These are phyloP conservation scores for Cerastis leucographa DNA, from an alignment of 2,888 invertebrate genomes.

Conservation along the genomic window DNA sequence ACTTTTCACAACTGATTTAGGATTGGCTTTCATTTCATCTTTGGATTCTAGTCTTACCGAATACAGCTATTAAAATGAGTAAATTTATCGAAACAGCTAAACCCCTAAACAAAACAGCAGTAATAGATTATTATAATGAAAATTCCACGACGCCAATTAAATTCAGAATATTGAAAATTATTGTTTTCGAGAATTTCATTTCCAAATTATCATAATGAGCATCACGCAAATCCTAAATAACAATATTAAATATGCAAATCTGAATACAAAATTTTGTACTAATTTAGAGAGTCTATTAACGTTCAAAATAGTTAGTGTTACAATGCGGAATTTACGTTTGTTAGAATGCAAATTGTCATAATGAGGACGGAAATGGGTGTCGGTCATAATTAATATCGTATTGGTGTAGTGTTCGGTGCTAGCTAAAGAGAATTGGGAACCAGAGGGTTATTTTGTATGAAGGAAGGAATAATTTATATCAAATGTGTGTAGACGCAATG, in stretches of 20 bases:
- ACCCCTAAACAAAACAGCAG: neutral
- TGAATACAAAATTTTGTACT: constrained; percentile 51
- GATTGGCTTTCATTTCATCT: neutral
- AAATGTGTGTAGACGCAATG: neutral
- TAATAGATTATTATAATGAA: neutral
- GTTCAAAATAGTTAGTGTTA: constrained; percentile 69
- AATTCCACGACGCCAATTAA: neutral
- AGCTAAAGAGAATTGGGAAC: constrained; percentile 17
- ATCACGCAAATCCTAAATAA: constrained; percentile 53
- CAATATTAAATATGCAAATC: constrained; percentile 58
- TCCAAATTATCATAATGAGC: constrained; percentile 46
- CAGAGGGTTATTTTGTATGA: neutral
- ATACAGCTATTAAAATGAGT: neutral
- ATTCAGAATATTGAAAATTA: constrained; percentile 41
- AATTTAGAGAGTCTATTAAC: constrained; percentile 56
- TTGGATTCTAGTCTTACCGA: neutral
- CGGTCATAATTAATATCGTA: constrained; percentile 76
- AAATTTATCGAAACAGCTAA: neutral
- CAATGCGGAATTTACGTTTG: constrained; percentile 71
- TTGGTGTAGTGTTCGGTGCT: constrained; percentile 30
- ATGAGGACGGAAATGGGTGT: constrained; percentile 73
- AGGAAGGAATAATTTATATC: neutral
- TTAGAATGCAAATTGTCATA: constrained; percentile 81
- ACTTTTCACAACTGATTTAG: neutral
- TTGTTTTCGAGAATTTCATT: constrained; percentile 42